Base-by-base conservation (phyloP, 1,140 invertebrate genomes). In the Lasaia peninsularis region DNA sequence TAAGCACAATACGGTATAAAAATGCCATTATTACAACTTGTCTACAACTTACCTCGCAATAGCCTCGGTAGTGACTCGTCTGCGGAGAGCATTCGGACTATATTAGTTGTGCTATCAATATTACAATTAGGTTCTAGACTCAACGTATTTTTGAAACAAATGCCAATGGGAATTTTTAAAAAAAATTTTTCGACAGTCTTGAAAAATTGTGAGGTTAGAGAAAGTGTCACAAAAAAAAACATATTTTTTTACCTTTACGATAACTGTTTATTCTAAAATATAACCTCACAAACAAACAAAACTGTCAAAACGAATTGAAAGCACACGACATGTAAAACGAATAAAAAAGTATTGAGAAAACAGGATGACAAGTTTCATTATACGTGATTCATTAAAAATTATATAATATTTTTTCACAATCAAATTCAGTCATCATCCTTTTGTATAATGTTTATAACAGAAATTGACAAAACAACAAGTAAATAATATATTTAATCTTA, bases 261-360 rank as follows among this genome's bases (percentile, higher is more conserved):
- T n/a, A n/a, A n/a, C n/a, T n/a, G n/a, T n/a, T n/a, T n/a, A n/a
- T n/a, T n/a, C n/a, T n/a, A n/a, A n/a, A n/a, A n/a, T n/a, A 12
- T 60, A 61, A 75, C 35, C 60, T 70, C 69, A 73, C 71, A 77
- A 32, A 62, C 56, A 56, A 31, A 64, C 80, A 76, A 48, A 63
- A 60, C 49, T 76, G 87, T 66, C 84, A 88, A 60, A 76, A 10
- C 21, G 7, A 57, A 80, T 89, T 87, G 74, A 89, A 83, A 70
- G 86, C 89, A 73, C 87, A 82, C 44, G 71, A 75, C 59, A 32
- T 11, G n/a, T n/a, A n/a, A n/a, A 52, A n/a, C 14, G 24, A 52
- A 14, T 37, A 24, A 44, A 2, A 11, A 20, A 12, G 33, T n/a
- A n/a, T n/a, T 7, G 24, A 28, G 24, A 28, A 28, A 28, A 28